Evolutionary conservation across 2,888 invertebrate species (phyloP), one percentile per base, ranked within the genome.

Genomic region (Eupithecia vulgata): DNA sequence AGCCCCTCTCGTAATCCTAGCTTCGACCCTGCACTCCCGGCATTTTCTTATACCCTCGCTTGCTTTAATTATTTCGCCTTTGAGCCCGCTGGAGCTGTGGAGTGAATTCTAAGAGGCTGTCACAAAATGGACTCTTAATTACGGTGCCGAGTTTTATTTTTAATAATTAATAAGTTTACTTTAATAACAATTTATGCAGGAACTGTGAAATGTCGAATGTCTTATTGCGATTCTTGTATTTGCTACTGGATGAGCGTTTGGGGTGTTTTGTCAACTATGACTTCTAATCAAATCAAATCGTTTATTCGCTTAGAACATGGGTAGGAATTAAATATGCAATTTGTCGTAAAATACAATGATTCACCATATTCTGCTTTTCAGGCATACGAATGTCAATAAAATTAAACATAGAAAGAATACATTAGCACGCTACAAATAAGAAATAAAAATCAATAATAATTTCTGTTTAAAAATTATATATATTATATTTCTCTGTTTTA

Each of bases 121-220:
- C 90, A 85, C 90, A 89, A 92, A 93, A 94, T 91, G 91, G 89
- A 90, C 91, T 90, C 91, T 93, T 94, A 93, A 94, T 94, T 94
- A 91, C 89, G 85, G 79, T 84, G 81, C 87, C 82, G 85, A 86
- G 85, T 91, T 91, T 90, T 90, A 91, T 92, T 91, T 90, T 90
- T 87, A 88, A 91, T 92, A 90, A 92, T 92, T 91, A 92, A 90
- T 92, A 88, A 86, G 85, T 89, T 88, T 86, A 80, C 79, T 82
- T 84, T 83, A 82, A 80, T 83, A 81, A 74, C 25, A 65, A 35
- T 66, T 68, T 34, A 48, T 45, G 66, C 12, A 61, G 77, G 65
- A 73, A 81, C 79, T 82, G 78, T 5, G 21, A 65, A 65, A 40
- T 13, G 21, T n/a, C 40, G 65, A 7, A 40, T 40, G 6, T 40